These are phyloP conservation scores for Pampus argenteus DNA, from an alignment of 2,797 vertebrate genomes.

Conservation along the genomic window DNA sequence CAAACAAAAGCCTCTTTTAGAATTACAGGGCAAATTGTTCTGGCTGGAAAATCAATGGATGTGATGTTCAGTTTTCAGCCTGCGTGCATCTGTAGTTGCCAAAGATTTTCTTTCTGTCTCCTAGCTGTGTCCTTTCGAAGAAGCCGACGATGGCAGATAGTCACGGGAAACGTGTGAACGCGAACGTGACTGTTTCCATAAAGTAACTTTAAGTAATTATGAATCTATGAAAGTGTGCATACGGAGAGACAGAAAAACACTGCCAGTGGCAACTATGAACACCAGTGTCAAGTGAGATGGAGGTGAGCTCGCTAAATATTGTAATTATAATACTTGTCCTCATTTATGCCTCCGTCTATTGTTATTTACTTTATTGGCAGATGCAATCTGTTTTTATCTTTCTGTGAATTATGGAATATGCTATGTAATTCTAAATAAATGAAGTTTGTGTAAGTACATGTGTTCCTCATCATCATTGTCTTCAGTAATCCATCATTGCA, in stretches of 20 bases:
- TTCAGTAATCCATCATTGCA: neutral
- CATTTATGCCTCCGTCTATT: neutral
- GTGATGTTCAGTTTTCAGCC: constrained; percentile 22
- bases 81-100: constrained; percentile 18
- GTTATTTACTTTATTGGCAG: constrained; percentile 14
- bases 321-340: constrained; percentile 15
- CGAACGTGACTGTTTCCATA: neutral
- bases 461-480: constrained; percentile 1
- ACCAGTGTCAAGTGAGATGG: neutral
- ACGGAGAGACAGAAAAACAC: neutral
- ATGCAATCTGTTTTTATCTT: neutral
- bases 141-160: neutral
- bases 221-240: neutral
- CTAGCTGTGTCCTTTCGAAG: neutral
- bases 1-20: constrained; percentile 67
- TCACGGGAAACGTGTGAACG: neutral
- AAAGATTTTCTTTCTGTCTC: constrained; percentile 12
- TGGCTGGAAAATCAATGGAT: constrained; percentile 42
- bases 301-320: constrained; percentile 9
- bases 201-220: too few relatives aligned
- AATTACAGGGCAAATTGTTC: constrained; percentile 60
- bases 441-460: neutral
- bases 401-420: constrained; percentile 35
- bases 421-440: constrained; percentile 58
- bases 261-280: constrained; percentile 8